Evolutionary conservation across 64 coral and sea anemone genomes (phyloP).

Genomic region (Acropora tenuis): DNA sequence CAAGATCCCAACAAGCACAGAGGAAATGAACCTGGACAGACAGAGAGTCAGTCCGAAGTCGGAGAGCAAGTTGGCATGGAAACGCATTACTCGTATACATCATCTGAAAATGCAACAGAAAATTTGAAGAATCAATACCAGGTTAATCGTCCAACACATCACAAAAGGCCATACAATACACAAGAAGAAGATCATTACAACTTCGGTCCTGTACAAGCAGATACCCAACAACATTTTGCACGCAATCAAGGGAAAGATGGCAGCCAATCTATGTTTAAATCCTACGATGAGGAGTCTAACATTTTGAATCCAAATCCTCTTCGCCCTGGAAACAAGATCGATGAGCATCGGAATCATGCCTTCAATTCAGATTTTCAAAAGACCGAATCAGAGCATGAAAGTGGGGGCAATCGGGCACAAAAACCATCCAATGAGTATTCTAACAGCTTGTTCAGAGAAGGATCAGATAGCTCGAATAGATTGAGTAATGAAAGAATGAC

Average conservation of each 20-base stretch:
- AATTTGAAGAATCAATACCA: neutral
- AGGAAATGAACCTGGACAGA: neutral
- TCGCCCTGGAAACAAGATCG: neutral
- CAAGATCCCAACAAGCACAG: neutral
- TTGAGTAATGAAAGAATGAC: neutral
- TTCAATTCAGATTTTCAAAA: neutral
- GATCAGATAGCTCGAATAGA: neutral
- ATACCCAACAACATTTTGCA: neutral
- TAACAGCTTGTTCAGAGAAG: neutral
- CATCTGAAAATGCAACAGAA: neutral
- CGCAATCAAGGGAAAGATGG: neutral
- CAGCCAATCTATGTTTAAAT: neutral
- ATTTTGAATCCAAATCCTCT: neutral
- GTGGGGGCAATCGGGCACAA: neutral
- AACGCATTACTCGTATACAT: neutral
- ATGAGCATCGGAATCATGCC: neutral
- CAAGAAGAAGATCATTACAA: neutral
- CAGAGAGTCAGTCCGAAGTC: neutral
- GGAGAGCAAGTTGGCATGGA: neutral
- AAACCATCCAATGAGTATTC: neutral
- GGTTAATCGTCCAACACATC: neutral
- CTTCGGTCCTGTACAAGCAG: neutral
- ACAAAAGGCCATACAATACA: neutral
- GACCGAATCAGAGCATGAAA: neutral
- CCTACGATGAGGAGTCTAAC: constrained; percentile 32